Evolutionary conservation across 2,888 invertebrate genomes (phyloP).

Genomic region (Oxystoma pomonae): DNA sequence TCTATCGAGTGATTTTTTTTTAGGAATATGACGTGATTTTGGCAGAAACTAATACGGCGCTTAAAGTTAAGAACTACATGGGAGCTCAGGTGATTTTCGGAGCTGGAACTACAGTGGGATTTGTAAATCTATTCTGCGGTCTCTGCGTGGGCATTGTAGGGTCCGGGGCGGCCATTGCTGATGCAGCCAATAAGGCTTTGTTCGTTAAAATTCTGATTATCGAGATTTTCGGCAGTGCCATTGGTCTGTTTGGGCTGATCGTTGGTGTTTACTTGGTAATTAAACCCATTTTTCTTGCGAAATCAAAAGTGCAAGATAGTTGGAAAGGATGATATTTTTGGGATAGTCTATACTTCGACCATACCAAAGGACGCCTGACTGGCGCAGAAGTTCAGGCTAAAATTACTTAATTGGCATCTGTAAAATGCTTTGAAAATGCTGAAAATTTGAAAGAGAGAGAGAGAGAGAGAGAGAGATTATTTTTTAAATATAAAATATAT

Average conservation of each 20-base stretch:
- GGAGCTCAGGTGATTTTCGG: constrained; percentile 94
- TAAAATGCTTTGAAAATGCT: too few relatives aligned
- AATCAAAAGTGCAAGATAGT: too few relatives aligned
- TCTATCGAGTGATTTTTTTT: constrained; percentile 16
- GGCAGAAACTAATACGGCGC: constrained; percentile 13
- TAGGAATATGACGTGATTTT: constrained; percentile 26
- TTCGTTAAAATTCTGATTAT: constrained; percentile 98
- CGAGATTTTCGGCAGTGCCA: constrained; percentile 98
- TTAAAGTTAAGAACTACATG: constrained; percentile 61
- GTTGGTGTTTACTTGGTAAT: constrained; percentile 76
- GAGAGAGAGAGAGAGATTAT: too few relatives aligned
- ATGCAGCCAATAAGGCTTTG: constrained; percentile 94
- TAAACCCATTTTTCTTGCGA: not conserved
- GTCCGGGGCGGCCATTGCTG: constrained; percentile 97
- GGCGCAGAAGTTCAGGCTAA: too few relatives aligned
- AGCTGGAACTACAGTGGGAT: constrained; percentile 89
- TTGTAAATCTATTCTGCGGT: constrained; percentile 94
- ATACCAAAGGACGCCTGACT: too few relatives aligned
- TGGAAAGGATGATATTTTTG: too few relatives aligned
- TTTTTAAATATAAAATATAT: too few relatives aligned
- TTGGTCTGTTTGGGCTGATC: constrained; percentile 97
- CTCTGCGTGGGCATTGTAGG: constrained; percentile 95
- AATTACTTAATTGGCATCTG: too few relatives aligned
- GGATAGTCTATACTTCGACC: too few relatives aligned
- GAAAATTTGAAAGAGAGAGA: too few relatives aligned